phyloP scores from a whole-genome alignment of 2,888 invertebrate species.

The Heliothis peltigera region DNA sequence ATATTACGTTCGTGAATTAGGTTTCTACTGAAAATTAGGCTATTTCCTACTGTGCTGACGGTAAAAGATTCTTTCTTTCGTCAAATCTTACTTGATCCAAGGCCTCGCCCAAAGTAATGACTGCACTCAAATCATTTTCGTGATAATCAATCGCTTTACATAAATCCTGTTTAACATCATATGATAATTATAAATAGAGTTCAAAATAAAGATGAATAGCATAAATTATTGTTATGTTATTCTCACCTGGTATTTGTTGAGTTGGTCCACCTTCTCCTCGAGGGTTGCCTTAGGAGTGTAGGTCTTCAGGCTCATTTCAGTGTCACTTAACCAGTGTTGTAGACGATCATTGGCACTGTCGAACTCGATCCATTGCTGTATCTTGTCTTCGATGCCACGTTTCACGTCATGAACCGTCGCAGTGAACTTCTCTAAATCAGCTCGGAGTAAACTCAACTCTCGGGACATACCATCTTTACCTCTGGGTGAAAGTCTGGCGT shows the following conservation, averaged over 20 bases:
- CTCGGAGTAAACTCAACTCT: slow-evolving; percentile 94
- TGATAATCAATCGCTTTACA: slow-evolving; percentile 93
- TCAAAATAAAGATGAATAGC: slow-evolving; percentile 24
- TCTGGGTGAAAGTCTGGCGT: slow-evolving; percentile 93
- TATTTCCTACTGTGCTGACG: slow-evolving; percentile 80
- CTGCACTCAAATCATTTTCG: slow-evolving; percentile 92
- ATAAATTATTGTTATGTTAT: slow-evolving; percentile 15
- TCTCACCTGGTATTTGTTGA: slow-evolving; percentile 96
- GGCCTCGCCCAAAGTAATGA: slow-evolving; percentile 93
- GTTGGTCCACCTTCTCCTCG: slow-evolving; percentile 97
- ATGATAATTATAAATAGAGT: slow-evolving; percentile 64
- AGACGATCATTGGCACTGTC: slow-evolving; percentile 95
- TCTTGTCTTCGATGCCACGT: slow-evolving; percentile 94
- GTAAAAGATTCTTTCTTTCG: slow-evolving; percentile 64
- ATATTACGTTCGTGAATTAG: slow-evolving; percentile 78
- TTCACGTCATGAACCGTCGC: slow-evolving; percentile 94
- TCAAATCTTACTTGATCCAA: slow-evolving; percentile 94
- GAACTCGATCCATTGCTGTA: slow-evolving; percentile 97
- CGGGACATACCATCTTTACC: slow-evolving; percentile 96
- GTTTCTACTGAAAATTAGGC: slow-evolving; percentile 87
- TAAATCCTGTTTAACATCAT: slow-evolving; percentile 92
- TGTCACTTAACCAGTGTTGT: slow-evolving; percentile 95
- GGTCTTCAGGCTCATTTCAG: slow-evolving; percentile 96
- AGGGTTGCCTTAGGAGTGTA: slow-evolving; percentile 95
- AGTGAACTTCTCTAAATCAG: slow-evolving; percentile 95